Percentiles rank a stretch among this genome's conserved stretches.
Evolutionary conservation across 2,113 vertebrate genomes (phyloP).

Genomic region (Numenius arquata): DNA sequence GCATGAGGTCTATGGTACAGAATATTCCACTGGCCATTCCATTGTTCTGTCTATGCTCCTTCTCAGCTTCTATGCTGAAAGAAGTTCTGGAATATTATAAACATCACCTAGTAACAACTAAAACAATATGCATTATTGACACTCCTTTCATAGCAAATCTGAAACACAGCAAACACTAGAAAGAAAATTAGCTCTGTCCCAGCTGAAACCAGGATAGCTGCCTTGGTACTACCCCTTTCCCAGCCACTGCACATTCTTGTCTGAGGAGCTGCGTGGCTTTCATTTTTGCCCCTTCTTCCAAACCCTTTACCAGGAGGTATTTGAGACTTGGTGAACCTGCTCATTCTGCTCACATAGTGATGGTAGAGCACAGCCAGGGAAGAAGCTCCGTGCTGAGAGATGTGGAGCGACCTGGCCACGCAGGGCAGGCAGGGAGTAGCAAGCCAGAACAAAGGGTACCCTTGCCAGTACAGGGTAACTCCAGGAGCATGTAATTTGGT

Average conservation of each 20-base stretch:
- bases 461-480: background rate
- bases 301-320: background rate
- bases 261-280: background rate
- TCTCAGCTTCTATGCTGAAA: background rate
- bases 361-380: background rate
- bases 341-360: background rate
- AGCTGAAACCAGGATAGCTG: background rate
- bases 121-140: background rate
- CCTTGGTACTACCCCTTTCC: background rate
- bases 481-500: background rate
- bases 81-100: too few species aligned
- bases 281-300: background rate
- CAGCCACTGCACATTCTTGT: background rate
- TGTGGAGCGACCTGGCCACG: accelerated
- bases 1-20: background rate
- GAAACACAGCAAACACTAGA: background rate
- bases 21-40: background rate
- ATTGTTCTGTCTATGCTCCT: background rate
- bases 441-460: background rate
- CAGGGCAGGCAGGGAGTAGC: background rate
- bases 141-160: background rate
- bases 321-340: background rate
- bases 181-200: background rate
- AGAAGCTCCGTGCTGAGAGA: background rate
- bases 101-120: background rate